These are phyloP conservation scores for Phrixothrix hirtus DNA, from an alignment of 2,888 invertebrate genomes.

Conservation along the genomic window DNA sequence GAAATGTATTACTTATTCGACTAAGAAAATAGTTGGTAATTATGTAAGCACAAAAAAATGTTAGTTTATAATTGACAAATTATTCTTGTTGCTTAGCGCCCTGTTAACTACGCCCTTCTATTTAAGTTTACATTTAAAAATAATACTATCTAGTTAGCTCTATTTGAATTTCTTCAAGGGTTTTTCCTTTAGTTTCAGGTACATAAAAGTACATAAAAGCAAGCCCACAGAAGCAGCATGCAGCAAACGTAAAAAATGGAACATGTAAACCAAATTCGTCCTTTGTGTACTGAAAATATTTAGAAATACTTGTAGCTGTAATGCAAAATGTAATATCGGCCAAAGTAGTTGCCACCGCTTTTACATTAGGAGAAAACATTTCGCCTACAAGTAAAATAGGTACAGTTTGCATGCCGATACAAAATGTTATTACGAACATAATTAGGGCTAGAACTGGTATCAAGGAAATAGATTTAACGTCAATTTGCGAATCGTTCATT, in stretches of 20 bases:
- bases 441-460: conserved; percentile 55
- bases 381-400: conserved; percentile 58
- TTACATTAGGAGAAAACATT: conserved; percentile 58
- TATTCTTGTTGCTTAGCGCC: no score
- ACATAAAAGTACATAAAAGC: conserved; percentile 63
- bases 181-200: conserved; percentile 68
- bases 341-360: conserved; percentile 59
- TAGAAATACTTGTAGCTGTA: conserved; percentile 50
- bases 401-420: conserved; percentile 57
- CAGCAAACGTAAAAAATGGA: conserved; percentile 67
- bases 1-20: no score
- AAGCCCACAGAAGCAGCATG: conserved; percentile 64
- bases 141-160: no score
- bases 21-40: no score
- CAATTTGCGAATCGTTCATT: conserved; percentile 37
- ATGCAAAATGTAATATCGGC: conserved; percentile 57
- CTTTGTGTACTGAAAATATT: conserved; percentile 57
- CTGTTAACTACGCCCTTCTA: no score
- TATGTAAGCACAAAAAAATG: no score
- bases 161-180: conserved; percentile 7
- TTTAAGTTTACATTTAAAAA: no score
- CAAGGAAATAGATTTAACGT: conserved; percentile 43
- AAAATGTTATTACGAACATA: conserved; percentile 54
- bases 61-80: no score
- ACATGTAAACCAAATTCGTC: conserved; percentile 65